Evolutionary conservation across 2,113 vertebrate species (phyloP).

Genomic region (Eupsittula cactorum): DNA sequence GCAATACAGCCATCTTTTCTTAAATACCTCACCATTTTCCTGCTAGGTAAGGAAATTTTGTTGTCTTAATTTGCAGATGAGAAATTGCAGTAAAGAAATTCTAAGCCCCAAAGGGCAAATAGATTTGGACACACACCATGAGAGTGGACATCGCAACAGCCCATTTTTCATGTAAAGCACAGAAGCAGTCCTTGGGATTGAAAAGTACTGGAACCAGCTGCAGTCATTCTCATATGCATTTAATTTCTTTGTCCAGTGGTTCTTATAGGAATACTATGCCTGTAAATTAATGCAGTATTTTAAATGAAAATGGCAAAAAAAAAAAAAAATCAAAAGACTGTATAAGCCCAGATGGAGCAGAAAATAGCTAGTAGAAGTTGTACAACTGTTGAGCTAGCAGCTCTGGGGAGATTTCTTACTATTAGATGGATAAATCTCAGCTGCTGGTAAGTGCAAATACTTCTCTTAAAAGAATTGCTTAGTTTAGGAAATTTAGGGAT

Average conservation of each 20-base stretch:
- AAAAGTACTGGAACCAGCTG: neutral
- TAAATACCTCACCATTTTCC: neutral
- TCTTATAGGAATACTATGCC: neutral
- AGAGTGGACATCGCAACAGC: neutral
- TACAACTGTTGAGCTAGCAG: neutral
- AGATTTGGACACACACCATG: neutral
- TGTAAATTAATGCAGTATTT: neutral
- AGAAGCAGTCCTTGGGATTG: neutral
- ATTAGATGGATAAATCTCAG: neutral
- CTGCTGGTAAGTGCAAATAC: neutral
- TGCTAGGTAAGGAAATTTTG: neutral
- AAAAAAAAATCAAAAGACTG: rapidly evolving
- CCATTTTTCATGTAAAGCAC: neutral
- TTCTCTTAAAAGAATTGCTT: neutral
- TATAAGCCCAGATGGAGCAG: neutral
- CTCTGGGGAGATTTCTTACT: neutral
- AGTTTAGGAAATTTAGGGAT: neutral
- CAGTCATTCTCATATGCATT: neutral
- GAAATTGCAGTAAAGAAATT: neutral
- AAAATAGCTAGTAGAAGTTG: neutral
- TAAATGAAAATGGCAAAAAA: neutral
- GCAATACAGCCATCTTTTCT: neutral
- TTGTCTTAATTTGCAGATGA: neutral
- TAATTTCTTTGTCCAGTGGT: neutral
- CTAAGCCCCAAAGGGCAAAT: neutral